Conservation (phyloP, 2,888 invertebrate species). For the Mimas tiliae region DNA sequence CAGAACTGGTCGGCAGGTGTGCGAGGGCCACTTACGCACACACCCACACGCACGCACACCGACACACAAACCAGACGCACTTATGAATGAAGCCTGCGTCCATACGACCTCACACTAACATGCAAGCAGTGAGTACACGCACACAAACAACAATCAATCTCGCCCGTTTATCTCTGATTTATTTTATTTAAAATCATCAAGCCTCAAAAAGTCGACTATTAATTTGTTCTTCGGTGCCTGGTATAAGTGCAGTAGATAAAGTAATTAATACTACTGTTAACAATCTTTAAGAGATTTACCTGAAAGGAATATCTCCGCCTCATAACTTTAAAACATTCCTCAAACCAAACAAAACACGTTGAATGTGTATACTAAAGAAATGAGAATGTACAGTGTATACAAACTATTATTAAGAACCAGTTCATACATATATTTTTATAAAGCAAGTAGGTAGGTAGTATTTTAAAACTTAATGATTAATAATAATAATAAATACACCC, state of each 20-base stretch:
- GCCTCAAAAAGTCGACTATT: conserved; percentile 76
- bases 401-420: background rate
- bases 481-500: too few relatives aligned
- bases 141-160: conserved; percentile 60
- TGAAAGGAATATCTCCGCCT: conserved; percentile 8
- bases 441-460: too few relatives aligned
- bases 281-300: conserved; percentile 49
- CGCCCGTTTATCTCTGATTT: conserved; percentile 82
- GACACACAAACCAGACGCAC: conserved; percentile 65
- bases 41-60: conserved; percentile 43
- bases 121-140: conserved; percentile 41
- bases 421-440: background rate
- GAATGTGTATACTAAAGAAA: background rate
- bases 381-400: background rate
- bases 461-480: too few relatives aligned
- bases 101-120: conserved; percentile 47
- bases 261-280: conserved; percentile 75
- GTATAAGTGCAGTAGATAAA: conserved; percentile 74
- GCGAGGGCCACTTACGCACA: conserved; percentile 56
- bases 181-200: conserved; percentile 78
- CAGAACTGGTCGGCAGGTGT: conserved; percentile 85
- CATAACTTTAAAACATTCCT: background rate
- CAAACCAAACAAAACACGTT: background rate
- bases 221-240: conserved; percentile 73
- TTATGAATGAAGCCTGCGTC: conserved; percentile 78